These are phyloP conservation scores for Saguinus imperator DNA, from an alignment of 2,113 vertebrate species.

Conservation along the genomic window DNA sequence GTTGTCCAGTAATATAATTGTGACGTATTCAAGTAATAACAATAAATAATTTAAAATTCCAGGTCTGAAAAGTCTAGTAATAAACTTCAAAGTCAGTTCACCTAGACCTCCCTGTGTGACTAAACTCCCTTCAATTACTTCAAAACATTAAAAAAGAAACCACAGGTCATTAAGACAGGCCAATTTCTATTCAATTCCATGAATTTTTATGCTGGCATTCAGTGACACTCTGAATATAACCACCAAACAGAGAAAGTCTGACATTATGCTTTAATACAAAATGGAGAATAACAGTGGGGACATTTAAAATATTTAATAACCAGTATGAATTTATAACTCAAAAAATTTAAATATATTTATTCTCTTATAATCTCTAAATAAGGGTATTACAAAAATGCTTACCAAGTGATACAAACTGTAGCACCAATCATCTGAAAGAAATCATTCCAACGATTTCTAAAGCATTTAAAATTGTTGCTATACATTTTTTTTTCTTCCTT, in stretches of 20 bases:
- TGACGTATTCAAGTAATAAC: slow-evolving; percentile 24
- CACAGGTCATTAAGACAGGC: slow-evolving; percentile 21
- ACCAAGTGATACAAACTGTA: slow-evolving; percentile 35
- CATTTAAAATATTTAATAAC: slow-evolving; percentile 48
- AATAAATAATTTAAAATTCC: slow-evolving; percentile 3
- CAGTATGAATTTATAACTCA: slow-evolving; percentile 36
- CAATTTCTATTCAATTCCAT: neutral
- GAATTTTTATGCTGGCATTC: slow-evolving; percentile 32
- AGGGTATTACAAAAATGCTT: slow-evolving; percentile 32
- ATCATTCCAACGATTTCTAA: slow-evolving; percentile 36
- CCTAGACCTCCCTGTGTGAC: neutral
- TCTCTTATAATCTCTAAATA: slow-evolving; percentile 46
- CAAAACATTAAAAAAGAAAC: slow-evolving; percentile 39
- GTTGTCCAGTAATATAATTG: neutral
- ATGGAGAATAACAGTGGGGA: neutral
- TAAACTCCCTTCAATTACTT: slow-evolving; percentile 28
- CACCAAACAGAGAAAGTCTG: slow-evolving; percentile 11
- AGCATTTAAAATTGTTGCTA: neutral
- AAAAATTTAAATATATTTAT: slow-evolving; percentile 27
- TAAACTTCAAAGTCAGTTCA: slow-evolving; percentile 26
- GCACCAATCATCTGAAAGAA: slow-evolving; percentile 41
- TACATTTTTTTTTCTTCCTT: too few relatives aligned
- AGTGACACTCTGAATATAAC: neutral
- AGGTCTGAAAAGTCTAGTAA: neutral
- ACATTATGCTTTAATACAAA: slow-evolving; percentile 43